phyloP scores from a whole-genome alignment of 1,140 invertebrate genomes.

The Anagrus nilaparvatae region DNA sequence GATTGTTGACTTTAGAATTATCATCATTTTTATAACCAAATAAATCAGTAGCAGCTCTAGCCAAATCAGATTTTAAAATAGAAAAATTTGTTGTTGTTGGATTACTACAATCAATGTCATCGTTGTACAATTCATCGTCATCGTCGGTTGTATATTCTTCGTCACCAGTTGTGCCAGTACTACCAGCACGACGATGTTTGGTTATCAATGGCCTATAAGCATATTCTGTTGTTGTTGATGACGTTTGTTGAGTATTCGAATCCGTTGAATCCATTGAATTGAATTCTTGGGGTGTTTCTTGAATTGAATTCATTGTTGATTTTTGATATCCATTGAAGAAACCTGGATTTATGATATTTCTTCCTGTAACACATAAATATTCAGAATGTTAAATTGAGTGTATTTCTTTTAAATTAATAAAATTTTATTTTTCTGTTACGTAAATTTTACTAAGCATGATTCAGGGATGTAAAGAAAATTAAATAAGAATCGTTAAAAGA shows the following conservation, averaged over 20 bases:
- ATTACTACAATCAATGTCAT: constrained; percentile 39
- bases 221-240: constrained; percentile 30
- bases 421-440: too few relatives aligned
- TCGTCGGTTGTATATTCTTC: constrained; percentile 48
- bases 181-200: constrained; percentile 42
- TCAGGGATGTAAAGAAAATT: too few relatives aligned
- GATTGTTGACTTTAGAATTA: constrained; percentile 22
- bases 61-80: constrained; percentile 35
- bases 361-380: too few relatives aligned
- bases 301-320: constrained; percentile 28
- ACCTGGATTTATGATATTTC: too few relatives aligned
- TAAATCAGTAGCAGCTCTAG: constrained; percentile 34
- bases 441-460: too few relatives aligned
- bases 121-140: constrained; percentile 40
- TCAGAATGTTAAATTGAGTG: too few relatives aligned
- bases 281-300: constrained; percentile 28
- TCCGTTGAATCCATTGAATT: constrained; percentile 36
- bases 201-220: constrained; percentile 36
- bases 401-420: too few relatives aligned
- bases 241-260: constrained; percentile 20
- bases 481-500: too few relatives aligned
- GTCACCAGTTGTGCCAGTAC: constrained; percentile 46
- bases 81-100: too few relatives aligned
- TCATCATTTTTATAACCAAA: constrained; percentile 30
- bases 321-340: too few relatives aligned